Base-by-base conservation (phyloP, 2,888 invertebrate genomes). In the Corbicula japonica region DNA sequence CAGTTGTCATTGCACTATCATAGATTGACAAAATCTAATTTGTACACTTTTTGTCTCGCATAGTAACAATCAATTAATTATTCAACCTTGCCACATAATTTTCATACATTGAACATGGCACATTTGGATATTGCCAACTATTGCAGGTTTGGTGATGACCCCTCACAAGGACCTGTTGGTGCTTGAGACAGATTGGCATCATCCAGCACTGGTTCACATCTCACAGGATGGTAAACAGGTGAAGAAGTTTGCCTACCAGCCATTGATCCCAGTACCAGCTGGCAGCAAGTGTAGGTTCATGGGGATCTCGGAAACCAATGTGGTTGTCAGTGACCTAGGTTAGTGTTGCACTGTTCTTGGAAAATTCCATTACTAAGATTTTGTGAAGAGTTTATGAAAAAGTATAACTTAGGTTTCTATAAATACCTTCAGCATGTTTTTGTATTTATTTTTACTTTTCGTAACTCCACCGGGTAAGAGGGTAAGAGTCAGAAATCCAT, bases 301-400 rank as follows among this genome's bases (percentile, higher is more conserved):
- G 68, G 87, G 80, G 26, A 78, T 86, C 8, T 80, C 86, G 21
- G 73, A 84, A 8, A 83, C 86, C 35, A 76, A 69, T 8, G 77
- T 91, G 4, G 76, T 90, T 54, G 88, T 88, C 71, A 90, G 89
- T 78, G 90, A 91, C 74, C 60, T 91, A 62, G 91, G 91, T 90
- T 76, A 62, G 82, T 50, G 23, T 50, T 8, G n/a, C n/a, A n/a
- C n/a, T n/a, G n/a, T n/a, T n/a, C n/a, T n/a, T n/a, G n/a, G n/a
- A n/a, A n/a, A n/a, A n/a, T n/a, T n/a, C n/a, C n/a, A n/a, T n/a
- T n/a, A n/a, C n/a, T n/a, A n/a, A n/a, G n/a, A n/a, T n/a, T n/a
- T n/a, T n/a, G n/a, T n/a, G 12, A 23, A 23, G 15, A 50, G 21
- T 21, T 8, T 50, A 15, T 41, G 41, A 41, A 41, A 10, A 18